These are phyloP conservation scores for Acrossocheilus wenchowensis DNA, from an alignment of 2,797 vertebrate species.

Conservation along the genomic window DNA sequence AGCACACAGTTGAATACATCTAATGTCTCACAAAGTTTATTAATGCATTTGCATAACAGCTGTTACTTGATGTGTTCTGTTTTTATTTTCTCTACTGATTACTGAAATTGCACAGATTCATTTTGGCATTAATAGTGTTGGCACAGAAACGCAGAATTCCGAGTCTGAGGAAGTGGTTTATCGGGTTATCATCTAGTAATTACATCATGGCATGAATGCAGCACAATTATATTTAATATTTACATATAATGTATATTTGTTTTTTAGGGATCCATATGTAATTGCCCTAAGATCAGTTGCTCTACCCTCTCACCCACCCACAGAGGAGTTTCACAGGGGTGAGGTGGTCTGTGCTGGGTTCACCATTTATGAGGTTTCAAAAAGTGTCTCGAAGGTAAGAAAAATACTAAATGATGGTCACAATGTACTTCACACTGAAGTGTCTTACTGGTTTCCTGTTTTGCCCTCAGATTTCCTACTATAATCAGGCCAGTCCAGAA, in stretches of 20 bases:
- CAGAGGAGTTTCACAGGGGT: slow-evolving; percentile 74
- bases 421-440: not conserved
- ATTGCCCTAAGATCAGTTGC: slow-evolving; percentile 90
- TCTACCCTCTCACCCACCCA: slow-evolving; percentile 80
- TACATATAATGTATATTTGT: slow-evolving; percentile 23
- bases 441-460: not conserved
- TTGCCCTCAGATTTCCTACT: slow-evolving; percentile 85
- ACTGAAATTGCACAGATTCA: not conserved
- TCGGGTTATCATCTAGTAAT: not conserved
- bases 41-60: not conserved
- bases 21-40: not conserved
- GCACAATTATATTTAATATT: not conserved
- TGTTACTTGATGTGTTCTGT: not conserved
- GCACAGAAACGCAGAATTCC: not conserved
- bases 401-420: not conserved
- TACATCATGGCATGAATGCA: not conserved
- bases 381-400: slow-evolving; percentile 83
- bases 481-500: slow-evolving; percentile 88
- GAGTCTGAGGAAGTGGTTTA: not conserved
- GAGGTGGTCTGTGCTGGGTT: slow-evolving; percentile 93
- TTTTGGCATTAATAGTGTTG: not conserved
- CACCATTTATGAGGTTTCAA: slow-evolving; percentile 82
- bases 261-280: slow-evolving; percentile 87
- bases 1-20: not conserved
- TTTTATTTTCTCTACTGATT: not conserved